A percentile compares a stretch with the other conserved stretches of the same genome.
phyloP scores from a whole-genome alignment of 2,888 invertebrate species.

The Trachelus troglodyta region DNA sequence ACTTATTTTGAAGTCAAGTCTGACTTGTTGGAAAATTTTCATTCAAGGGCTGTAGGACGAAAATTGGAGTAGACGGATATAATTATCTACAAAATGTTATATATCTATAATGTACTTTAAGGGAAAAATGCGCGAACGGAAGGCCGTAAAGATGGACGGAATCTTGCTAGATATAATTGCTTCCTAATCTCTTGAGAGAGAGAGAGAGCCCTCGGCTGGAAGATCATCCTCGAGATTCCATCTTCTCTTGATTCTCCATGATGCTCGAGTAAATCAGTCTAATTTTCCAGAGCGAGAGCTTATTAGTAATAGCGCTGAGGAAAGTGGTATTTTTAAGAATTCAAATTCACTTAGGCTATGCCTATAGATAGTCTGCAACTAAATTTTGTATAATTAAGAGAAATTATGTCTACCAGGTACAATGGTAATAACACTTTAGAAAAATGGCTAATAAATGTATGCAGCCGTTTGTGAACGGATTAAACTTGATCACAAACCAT shows the following conservation, averaged over 20 bases:
- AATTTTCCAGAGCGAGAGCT: not conserved
- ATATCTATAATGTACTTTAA: not conserved
- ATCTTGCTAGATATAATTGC: slow-evolving; percentile 19
- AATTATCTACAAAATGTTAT: not conserved
- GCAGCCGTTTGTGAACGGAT: not conserved
- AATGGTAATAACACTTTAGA: not conserved
- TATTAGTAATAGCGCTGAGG: not conserved
- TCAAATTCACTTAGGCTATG: not conserved
- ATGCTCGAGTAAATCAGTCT: slow-evolving; percentile 5
- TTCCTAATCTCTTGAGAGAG: slow-evolving; percentile 25
- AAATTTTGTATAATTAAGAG: not conserved
- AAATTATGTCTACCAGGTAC: not conserved
- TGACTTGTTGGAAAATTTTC: not conserved
- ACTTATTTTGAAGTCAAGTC: not conserved
- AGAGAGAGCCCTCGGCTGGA: slow-evolving; percentile 17
- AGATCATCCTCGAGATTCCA: slow-evolving; percentile 20
- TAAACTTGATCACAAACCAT: not conserved
- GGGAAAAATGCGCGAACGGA: slow-evolving; percentile 1
- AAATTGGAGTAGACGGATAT: not conserved
- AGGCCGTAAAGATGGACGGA: slow-evolving; percentile 12
- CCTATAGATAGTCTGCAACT: not conserved
- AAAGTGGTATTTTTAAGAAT: not conserved
- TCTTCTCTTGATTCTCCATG: not conserved
- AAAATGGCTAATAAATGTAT: not conserved
- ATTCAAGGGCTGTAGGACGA: not conserved